These are phyloP conservation scores for Siniperca knerii DNA, from an alignment of 2,113 vertebrate genomes.

Conservation along the genomic window DNA sequence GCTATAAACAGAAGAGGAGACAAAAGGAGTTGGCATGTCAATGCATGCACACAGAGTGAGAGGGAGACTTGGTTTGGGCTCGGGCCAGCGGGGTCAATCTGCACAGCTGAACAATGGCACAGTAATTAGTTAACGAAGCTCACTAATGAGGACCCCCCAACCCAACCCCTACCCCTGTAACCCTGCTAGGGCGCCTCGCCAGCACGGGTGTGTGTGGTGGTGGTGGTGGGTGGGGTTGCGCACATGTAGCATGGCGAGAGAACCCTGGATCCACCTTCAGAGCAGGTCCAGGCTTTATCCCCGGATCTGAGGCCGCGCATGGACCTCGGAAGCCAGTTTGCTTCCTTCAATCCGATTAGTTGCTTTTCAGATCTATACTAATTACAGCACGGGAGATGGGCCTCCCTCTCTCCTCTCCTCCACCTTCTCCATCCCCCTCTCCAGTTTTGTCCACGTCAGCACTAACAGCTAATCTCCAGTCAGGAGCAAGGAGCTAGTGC, in stretches of 20 bases:
- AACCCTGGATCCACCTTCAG: slow-evolving; percentile 49
- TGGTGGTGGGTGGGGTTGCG: not conserved
- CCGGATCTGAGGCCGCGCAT: slow-evolving; percentile 57
- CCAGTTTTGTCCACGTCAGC: slow-evolving; percentile 79
- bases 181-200: slow-evolving; percentile 38
- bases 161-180: slow-evolving; percentile 45
- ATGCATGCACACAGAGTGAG: slow-evolving; percentile 35
- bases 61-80: slow-evolving; percentile 59
- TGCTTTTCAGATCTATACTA: slow-evolving; percentile 84
- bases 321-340: slow-evolving; percentile 80
- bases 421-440: slow-evolving; percentile 54
- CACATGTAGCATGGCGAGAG: slow-evolving; percentile 17
- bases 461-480: slow-evolving; percentile 77
- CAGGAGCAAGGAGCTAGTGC: slow-evolving; percentile 54
- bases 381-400: slow-evolving; percentile 74
- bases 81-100: slow-evolving; percentile 75
- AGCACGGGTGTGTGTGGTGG: slow-evolving; percentile 22
- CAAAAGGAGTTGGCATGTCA: slow-evolving; percentile 67
- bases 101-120: slow-evolving; percentile 74
- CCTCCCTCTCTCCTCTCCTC: slow-evolving; percentile 52
- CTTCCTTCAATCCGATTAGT: slow-evolving; percentile 85
- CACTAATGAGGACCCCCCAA: slow-evolving; percentile 73
- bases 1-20: slow-evolving; percentile 57
- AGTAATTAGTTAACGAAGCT: slow-evolving; percentile 81
- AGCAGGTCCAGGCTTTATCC: slow-evolving; percentile 66